These are phyloP conservation scores for Gymnothorax javanicus DNA, from an alignment of 2,797 vertebrate genomes.

Conservation along the genomic window DNA sequence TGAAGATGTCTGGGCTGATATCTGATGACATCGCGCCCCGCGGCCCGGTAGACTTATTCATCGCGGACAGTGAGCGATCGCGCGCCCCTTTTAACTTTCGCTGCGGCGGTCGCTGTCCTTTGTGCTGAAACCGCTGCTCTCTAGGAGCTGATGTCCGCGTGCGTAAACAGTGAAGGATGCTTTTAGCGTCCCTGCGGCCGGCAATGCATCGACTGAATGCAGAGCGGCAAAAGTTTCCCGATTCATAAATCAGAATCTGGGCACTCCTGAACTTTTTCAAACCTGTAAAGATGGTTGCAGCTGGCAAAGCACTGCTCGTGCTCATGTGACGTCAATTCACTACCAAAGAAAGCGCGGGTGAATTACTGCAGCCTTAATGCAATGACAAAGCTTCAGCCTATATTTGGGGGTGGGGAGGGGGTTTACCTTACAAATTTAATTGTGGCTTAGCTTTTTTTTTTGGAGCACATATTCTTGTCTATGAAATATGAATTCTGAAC, in stretches of 20 bases:
- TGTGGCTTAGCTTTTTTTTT: too few species aligned
- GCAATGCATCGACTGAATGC: not conserved
- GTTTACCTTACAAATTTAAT: too few species aligned
- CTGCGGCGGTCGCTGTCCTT: slow-evolving; percentile 31
- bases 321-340: not conserved
- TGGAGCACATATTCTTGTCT: too few species aligned
- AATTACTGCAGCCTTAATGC: too few species aligned
- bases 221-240: not conserved
- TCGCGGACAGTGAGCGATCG: not conserved
- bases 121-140: slow-evolving; percentile 40
- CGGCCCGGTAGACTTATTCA: not conserved
- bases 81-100: not conserved
- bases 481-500: not conserved
- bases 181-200: not conserved
- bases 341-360: not conserved
- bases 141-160: not conserved
- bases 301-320: not conserved
- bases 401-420: too few species aligned
- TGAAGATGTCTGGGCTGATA: not conserved
- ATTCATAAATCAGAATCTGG: not conserved
- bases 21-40: slow-evolving; percentile 2
- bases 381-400: too few species aligned
- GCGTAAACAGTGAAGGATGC: not conserved
- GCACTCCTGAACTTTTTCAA: not conserved
- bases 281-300: not conserved